Evolutionary conservation across 2,888 invertebrate species (phyloP), one percentile per base, ranked within the genome.

Genomic region (Tachina fera): DNA sequence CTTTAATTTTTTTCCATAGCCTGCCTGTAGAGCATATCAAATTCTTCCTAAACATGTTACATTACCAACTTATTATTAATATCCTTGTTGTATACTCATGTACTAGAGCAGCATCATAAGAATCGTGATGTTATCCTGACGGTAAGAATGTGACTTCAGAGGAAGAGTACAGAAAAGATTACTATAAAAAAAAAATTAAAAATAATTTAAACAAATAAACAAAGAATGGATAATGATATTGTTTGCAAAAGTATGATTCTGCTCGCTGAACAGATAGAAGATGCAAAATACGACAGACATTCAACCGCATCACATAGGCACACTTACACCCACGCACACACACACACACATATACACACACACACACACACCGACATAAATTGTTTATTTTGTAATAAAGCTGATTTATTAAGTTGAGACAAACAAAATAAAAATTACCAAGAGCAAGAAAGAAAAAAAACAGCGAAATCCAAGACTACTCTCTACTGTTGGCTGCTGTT

Each of bases 361-460:
- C 14, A 47, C 10, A 81, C 16, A 68, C 39, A 75, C 31, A 47
- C 41, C 60, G 3, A 58, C 13, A 82, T 47, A 65, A 78, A 79
- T 76, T 86, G 83, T 86, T 86, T 86, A 86, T 83, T 83, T 79
- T 86, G 86, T 79, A 83, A 86, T 83, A 86, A 86, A 86, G 79
- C 86, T 83, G 86, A 86, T 86, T 86, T 86, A 86, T 86, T 79
- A 86, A 86, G 75, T 76, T 79, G 67, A 83, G 60, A 83, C 76
- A 86, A 86, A 76, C 79, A 83, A 22, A 75, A 61, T 60, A 60
- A 67, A 74, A 74, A 58, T 58, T 49, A 47, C 11, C 47, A 56
- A 16, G 5, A 10, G 31, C 31, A 31, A 11, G 8, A 51, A 16
- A 9, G 11, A 47, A 58, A 45, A 13, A 11, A 53, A 51, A 41